Evolutionary conservation across 2,888 invertebrate species (phyloP), one percentile per base, ranked within the genome.

Genomic region (Lathronympha strigana): DNA sequence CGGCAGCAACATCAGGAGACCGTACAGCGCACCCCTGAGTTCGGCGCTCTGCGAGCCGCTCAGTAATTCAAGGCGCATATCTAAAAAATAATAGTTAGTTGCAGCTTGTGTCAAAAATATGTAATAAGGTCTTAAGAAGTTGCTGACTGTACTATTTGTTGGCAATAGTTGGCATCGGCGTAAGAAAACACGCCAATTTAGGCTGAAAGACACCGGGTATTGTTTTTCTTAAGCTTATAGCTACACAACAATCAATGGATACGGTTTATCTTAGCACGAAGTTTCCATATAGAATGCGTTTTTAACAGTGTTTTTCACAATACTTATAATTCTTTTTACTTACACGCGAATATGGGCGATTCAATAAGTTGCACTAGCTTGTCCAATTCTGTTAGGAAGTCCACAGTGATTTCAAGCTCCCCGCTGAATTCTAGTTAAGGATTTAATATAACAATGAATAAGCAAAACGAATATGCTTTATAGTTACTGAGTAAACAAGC

Each of bases 261-360:
- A n/a, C n/a, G n/a, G n/a, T n/a, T n/a, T n/a, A n/a, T n/a, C n/a
- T n/a, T n/a, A n/a, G n/a, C n/a, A n/a, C n/a, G n/a, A n/a, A n/a
- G n/a, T n/a, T n/a, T n/a, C n/a, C n/a, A n/a, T n/a, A n/a, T n/a
- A n/a, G n/a, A n/a, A n/a, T n/a, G n/a, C n/a, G n/a, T n/a, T n/a
- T n/a, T n/a, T n/a, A n/a, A n/a, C n/a, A n/a, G n/a, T n/a, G n/a
- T n/a, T n/a, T n/a, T n/a, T n/a, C n/a, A n/a, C n/a, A n/a, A n/a
- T n/a, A n/a, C n/a, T n/a, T n/a, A n/a, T n/a, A 11, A 17, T 31
- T 3, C 11, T 13, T n/a, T 53, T 15, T 23, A 87, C 97, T 96
- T 92, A 98, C 99, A 98, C 62, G 99, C 98, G 88, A 99, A 99
- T 83, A 99, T 99, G 3, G 99, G 99, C 13, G 99, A 99, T 90